Evolutionary conservation across 1,140 invertebrate species (phyloP).

Genomic region (Meteorus sp.): DNA sequence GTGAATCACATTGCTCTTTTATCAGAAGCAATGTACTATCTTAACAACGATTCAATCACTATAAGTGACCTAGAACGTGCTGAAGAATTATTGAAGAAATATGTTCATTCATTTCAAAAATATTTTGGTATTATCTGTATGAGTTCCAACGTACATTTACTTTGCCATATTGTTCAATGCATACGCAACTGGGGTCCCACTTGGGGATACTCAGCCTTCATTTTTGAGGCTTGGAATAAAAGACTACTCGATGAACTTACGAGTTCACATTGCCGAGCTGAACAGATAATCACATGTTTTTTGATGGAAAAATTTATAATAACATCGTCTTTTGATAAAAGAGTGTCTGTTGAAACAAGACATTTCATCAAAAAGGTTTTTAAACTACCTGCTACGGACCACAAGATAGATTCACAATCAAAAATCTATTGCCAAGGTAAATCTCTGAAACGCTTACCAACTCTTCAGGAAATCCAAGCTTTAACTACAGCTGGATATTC

Average conservation of each 20-base stretch:
- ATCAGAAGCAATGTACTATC: background rate
- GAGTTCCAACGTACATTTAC: slow-evolving; percentile 25
- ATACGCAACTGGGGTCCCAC: slow-evolving; percentile 25
- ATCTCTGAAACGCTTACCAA: no score
- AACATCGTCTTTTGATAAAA: no score
- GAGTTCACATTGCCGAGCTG: no score
- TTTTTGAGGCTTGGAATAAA: slow-evolving; percentile 24
- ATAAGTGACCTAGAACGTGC: background rate
- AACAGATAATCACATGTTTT: no score
- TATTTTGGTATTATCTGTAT: slow-evolving; percentile 16
- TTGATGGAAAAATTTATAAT: no score
- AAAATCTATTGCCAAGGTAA: no score
- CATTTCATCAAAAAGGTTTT: no score
- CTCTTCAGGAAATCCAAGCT: no score
- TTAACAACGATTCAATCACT: slow-evolving; percentile 12
- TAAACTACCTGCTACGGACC: no score
- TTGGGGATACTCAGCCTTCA: slow-evolving; percentile 16
- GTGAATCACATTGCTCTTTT: slow-evolving; percentile 5
- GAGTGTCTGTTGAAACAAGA: no score
- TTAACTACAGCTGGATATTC: no score
- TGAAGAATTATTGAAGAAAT: background rate
- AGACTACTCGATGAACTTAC: slow-evolving; percentile 17
- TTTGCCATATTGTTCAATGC: slow-evolving; percentile 17
- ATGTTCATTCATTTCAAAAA: background rate
- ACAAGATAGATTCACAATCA: no score